Evolutionary conservation across 2,888 invertebrate species (phyloP), one percentile per base, ranked within the genome.

Genomic region (Suillia variegata): DNA sequence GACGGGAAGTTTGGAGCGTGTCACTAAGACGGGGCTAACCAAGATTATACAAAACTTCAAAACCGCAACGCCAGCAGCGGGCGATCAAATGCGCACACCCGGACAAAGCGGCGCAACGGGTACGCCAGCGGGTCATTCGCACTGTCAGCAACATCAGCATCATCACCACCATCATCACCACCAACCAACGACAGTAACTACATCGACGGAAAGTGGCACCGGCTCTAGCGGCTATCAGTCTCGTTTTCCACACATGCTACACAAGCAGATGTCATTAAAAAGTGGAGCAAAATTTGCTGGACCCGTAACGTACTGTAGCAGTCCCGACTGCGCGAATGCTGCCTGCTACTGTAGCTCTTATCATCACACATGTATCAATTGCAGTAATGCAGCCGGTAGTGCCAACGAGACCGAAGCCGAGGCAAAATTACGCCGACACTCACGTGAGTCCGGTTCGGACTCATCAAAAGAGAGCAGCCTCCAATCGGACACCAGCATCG

Each of bases 401-500:
- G 63, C 75, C 66, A 65, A 68, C 64, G 60, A 77, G 45, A 75
- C 74, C 6, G 69, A 72, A 31, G 74, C 73, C 21, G 82, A 66
- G 77, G 84, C 83, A 66, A 79, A 83, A 82, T 66, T 92, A 74
- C 84, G 94, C 58, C 86, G 93, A 55, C 88, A 89, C 72, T 94
- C 94, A 0, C 88, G 89, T 66, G 94, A 94, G 80, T 94, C 94
- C 71, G 94, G 94, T 13, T 94, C 94, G 2, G 93, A 93, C 77
- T 92, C 92, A 5, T 92, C 92, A 2, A 93, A 93, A 82, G 93
- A 93, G 71, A 92, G 93, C 78, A 94, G 94, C 78, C 85, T 95
- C 61, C 95, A 95, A 82, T 94, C 94, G 79, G 96, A 96, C 77
- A 95, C 95, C 1, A 94, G 94, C 82, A 92, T 95, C 33, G 96